Evolutionary conservation across 1,140 invertebrate species (phyloP).

Genomic region (Coboldia fuscipes): DNA sequence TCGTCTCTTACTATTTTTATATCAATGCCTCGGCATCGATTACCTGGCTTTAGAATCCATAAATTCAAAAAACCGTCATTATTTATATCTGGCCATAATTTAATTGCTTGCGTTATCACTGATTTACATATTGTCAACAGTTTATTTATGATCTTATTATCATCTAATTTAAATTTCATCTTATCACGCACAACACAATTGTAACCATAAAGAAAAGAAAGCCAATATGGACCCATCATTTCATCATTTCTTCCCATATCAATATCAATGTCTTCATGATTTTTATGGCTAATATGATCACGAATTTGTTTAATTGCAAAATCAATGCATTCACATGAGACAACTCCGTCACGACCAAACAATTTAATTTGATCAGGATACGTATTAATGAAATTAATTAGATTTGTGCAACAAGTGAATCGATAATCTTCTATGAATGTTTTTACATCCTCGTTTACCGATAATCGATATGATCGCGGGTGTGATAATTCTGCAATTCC

Average conservation of each 20-base stretch:
- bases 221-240: conserved; percentile 26
- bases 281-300: neutral
- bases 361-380: conserved; percentile 23
- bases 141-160: conserved; percentile 18
- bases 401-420: conserved; percentile 53
- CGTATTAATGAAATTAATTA: conserved; percentile 47
- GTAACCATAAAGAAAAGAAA: too few species aligned
- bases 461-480: conserved; percentile 25
- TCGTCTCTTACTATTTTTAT: conserved; percentile 30
- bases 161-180: conserved; percentile 16
- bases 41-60: conserved; percentile 77
- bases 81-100: conserved; percentile 37
- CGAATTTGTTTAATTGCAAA: neutral
- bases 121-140: conserved; percentile 24
- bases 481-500: conserved; percentile 23
- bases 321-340: conserved; percentile 6
- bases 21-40: conserved; percentile 58
- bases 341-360: conserved; percentile 21
- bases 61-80: conserved; percentile 59
- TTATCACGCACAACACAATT: conserved; percentile 10
- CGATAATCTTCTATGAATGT: conserved; percentile 30
- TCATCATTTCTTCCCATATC: too few species aligned
- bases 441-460: conserved; percentile 20
- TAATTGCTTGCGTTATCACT: conserved; percentile 31
- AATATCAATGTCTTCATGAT: neutral